A percentile compares a stretch with the other conserved stretches of the same genome.
phyloP scores from a whole-genome alignment of 2,888 invertebrate genomes.

The Tetropium fuscum region DNA sequence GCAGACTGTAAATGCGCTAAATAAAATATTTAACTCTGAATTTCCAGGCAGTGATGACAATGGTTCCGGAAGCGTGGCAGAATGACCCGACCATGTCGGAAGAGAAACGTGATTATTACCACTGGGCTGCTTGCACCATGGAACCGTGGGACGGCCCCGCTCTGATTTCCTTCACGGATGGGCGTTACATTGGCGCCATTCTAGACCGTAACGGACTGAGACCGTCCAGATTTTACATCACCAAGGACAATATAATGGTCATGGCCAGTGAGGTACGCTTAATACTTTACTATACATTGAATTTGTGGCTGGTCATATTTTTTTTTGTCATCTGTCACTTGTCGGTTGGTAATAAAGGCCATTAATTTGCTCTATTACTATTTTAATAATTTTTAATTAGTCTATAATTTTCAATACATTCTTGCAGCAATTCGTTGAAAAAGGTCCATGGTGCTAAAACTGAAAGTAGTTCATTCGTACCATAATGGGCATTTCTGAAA shows the following conservation, averaged over 20 bases:
- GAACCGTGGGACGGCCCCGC: constrained; percentile 99
- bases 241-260: constrained; percentile 95
- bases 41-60: constrained; percentile 92
- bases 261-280: constrained; percentile 96
- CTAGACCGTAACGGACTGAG: constrained; percentile 94
- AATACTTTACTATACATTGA: background rate
- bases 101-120: constrained; percentile 95
- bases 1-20: too few species aligned
- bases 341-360: too few species aligned
- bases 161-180: constrained; percentile 96
- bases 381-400: too few species aligned
- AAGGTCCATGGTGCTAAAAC: too few species aligned
- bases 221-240: constrained; percentile 97
- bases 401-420: too few species aligned
- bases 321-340: too few species aligned
- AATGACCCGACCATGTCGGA: constrained; percentile 92
- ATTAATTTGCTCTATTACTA: background rate
- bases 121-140: constrained; percentile 98
- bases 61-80: constrained; percentile 99
- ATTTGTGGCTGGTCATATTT: too few species aligned
- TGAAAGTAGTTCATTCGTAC: too few species aligned
- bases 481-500: too few species aligned
- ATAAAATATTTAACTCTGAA: constrained; percentile 5
- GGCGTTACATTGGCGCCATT: constrained; percentile 92
- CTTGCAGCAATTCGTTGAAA: too few species aligned